Percentiles rank a stretch among this genome's conserved stretches.
phyloP scores from a whole-genome alignment of 2,888 invertebrate genomes.

The Drosophila stalkeri region DNA sequence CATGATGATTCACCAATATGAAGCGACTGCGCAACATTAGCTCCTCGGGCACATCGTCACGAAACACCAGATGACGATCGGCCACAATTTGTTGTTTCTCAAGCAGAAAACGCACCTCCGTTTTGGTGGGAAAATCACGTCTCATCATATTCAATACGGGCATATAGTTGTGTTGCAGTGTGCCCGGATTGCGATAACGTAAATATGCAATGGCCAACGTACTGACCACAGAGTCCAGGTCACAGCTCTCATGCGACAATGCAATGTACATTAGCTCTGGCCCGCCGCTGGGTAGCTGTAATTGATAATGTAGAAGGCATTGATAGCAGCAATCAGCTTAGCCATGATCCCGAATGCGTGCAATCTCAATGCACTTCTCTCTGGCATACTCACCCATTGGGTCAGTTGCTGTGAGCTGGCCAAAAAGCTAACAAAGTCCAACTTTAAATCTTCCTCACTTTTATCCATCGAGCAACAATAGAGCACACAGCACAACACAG shows the following conservation, averaged over 20 bases:
- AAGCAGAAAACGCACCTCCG: conserved; percentile 49
- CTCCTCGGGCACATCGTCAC: conserved; percentile 51
- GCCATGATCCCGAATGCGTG: too few species aligned
- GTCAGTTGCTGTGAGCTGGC: conserved; percentile 15
- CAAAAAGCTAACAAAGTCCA: conserved; percentile 36
- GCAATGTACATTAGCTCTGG: conserved; percentile 30
- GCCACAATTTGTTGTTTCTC: conserved; percentile 23
- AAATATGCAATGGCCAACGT: conserved; percentile 55
- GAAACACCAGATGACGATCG: conserved; percentile 49
- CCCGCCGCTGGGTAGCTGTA: conserved; percentile 34
- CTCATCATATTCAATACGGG: conserved; percentile 60
- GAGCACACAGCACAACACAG: too few species aligned
- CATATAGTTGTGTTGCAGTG: conserved; percentile 19
- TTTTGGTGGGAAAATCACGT: conserved; percentile 41
- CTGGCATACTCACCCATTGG: conserved; percentile 52
- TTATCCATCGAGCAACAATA: not conserved
- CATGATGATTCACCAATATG: conserved; percentile 60
- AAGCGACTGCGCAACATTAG: conserved; percentile 46
- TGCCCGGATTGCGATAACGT: conserved; percentile 29
- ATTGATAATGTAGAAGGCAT: not conserved
- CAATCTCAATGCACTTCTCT: too few species aligned
- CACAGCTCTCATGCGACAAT: conserved; percentile 55
- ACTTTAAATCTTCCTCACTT: not conserved
- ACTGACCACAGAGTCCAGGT: conserved; percentile 60
- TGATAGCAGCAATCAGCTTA: not conserved